Evolutionary conservation across 1,140 invertebrate genomes (phyloP), one percentile per base, ranked within the genome.

Genomic region (Caenorhabditis tropicalis): DNA sequence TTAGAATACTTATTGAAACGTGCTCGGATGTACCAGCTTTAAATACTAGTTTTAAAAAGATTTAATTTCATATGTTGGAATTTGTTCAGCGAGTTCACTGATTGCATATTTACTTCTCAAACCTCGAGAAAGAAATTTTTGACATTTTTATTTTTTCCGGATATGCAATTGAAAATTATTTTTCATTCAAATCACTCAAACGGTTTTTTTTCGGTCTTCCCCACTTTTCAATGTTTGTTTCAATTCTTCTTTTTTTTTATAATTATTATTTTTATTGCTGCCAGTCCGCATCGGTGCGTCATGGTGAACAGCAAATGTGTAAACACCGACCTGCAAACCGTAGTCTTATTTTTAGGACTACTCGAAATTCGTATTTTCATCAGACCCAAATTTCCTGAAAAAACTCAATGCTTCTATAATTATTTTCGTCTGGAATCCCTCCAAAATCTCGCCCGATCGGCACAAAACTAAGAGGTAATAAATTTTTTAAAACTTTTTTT

Each of bases 401-500:
- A 74, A 24, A 43, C 21, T 74, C 65, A 24, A 74, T 74, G 65
- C 65, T 74, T 74, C 65, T 74, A 74, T 74, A 74, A 74, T 74
- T 43, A 9, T 43, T 74, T 43, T 74, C 21, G 15, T 7, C 12
- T 24, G 36, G 36, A 74, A 74, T 21, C 29, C 24, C 65, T 31
- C 65, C 65, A 21, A 74, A 33, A 65, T 19, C 58, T 74, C 36
- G 65, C 65, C 65, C 65, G 7, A n/a, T 12, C 65, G 65, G 65
- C 65, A 74, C 36, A 2, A 74, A 29, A 43, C 24, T 36, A 74
- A 74, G n/a, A 74, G 65, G 65, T 74, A 10, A 24, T 36, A 65
- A 33, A 36, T 36, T 3, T 65, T 65, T 65, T 36, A 10, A 15
- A 74, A 39, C 43, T 24, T 46, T 9, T 16, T 74, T 74, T 12